Evolutionary conservation across 1,140 invertebrate genomes (phyloP), one percentile per base, ranked within the genome.

Genomic region (Camponotus pennsylvanicus): DNA sequence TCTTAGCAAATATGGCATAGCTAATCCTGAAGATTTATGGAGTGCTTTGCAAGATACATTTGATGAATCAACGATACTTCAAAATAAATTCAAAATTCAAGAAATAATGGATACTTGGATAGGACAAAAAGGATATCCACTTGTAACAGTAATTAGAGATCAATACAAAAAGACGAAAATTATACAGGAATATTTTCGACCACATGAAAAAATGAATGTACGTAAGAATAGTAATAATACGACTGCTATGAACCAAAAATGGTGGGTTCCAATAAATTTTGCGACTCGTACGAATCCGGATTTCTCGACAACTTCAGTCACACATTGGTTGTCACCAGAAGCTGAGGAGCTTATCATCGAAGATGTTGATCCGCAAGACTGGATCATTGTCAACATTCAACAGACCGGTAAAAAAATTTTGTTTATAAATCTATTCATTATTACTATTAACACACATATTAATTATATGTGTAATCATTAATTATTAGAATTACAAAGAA

Each of bases 91-190:
- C 9, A 92, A 95, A 57, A 95, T 98, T 2, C 97, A 97, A 91
- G 91, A 95, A 59, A 96, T 98, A 61, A 97, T 98, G 97, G 97
- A 98, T 93, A 97, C 97, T 0, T 99, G 98, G 98, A 98, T 97
- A 6, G 95, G 97, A 49, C 97, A 98, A 94, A 97, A 97, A 75
- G 97, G 97, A 21, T 98, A 98, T 94, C 98, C 98, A 0, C 95
- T 98, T 0, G 95, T 98, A 15, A 97, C 95, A 1, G 96, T 98
- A 4, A 96, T 91, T 4, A 96, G 97, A 83, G 93, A 97, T 89
- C 97, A 98, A 88, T 85, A 88, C 1, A 95, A 95, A 59, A 95
- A 93, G 0, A 95, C 96, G 13, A 92, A 63, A 34, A 83, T 96
- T 11, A 91, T 89, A 11, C 96, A 96, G 89, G 92, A 95, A 69